These are phyloP conservation scores for Trichopoda pennipes DNA, from an alignment of 2,888 invertebrate species.

Conservation along the genomic window DNA sequence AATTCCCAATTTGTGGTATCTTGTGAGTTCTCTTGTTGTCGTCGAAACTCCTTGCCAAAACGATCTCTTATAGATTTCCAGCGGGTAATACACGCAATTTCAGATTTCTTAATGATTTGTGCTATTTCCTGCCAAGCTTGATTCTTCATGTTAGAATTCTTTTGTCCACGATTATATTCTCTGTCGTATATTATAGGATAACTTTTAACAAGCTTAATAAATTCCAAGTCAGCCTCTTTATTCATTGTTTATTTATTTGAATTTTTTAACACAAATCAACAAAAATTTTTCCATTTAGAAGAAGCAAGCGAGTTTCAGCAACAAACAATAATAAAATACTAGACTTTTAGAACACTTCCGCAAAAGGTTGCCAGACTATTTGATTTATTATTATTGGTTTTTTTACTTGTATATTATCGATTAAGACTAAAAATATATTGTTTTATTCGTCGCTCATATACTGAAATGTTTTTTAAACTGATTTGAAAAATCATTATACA, in stretches of 20 bases:
- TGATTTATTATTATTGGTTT: background rate
- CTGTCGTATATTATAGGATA: constrained; percentile 77
- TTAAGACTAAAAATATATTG: no score
- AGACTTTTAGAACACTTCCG: background rate
- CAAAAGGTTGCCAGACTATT: constrained; percentile 16
- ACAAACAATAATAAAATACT: constrained; percentile 43
- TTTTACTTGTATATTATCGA: no score
- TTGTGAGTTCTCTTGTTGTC: constrained; percentile 74
- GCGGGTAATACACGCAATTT: constrained; percentile 77
- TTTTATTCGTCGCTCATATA: no score
- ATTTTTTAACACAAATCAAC: constrained; percentile 24
- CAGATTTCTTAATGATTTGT: constrained; percentile 74
- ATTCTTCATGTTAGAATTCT: constrained; percentile 74
- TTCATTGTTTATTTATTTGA: constrained; percentile 45
- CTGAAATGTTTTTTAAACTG: no score
- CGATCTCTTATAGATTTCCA: constrained; percentile 78
- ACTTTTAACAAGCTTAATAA: constrained; percentile 73
- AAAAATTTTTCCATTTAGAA: constrained; percentile 35
- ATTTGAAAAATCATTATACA: background rate
- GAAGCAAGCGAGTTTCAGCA: constrained; percentile 32
- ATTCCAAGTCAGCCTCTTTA: constrained; percentile 70
- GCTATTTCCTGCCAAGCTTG: constrained; percentile 76
- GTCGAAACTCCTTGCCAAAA: constrained; percentile 76
- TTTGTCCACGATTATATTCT: constrained; percentile 73
- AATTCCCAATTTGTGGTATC: constrained; percentile 76